These are phyloP conservation scores for Aleiodes leptofemur DNA, from an alignment of 2,888 invertebrate genomes.

Conservation along the genomic window DNA sequence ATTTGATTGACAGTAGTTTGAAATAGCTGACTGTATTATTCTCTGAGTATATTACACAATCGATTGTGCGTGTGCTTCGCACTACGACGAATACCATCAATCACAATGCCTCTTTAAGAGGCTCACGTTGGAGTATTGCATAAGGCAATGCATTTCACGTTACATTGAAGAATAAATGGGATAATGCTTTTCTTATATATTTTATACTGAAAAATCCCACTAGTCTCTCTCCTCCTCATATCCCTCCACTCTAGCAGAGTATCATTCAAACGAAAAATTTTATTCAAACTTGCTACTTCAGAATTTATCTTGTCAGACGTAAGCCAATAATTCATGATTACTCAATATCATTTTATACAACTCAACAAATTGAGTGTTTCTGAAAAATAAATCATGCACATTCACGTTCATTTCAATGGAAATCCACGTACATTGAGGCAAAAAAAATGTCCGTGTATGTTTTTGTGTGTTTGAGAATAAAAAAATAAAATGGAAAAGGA, in stretches of 20 bases:
- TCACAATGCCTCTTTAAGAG: constrained; percentile 34
- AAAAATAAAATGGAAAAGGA: constrained; percentile 2
- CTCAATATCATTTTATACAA: too few species aligned
- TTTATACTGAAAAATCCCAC: neutral
- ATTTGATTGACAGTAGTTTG: constrained; percentile 47
- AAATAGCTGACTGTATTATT: constrained; percentile 17
- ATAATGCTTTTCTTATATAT: neutral
- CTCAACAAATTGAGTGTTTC: too few species aligned
- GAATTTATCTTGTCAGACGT: too few species aligned
- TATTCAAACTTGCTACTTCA: neutral
- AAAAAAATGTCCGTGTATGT: too few species aligned
- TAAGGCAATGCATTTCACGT: neutral
- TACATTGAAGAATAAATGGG: neutral
- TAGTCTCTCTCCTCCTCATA: too few species aligned
- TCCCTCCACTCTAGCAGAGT: too few species aligned
- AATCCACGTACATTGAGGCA: too few species aligned
- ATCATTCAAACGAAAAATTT: neutral
- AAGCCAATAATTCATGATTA: constrained; percentile 1
- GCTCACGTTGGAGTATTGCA: constrained; percentile 9
- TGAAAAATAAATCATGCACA: too few species aligned
- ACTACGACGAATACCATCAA: constrained; percentile 48
- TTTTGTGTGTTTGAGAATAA: too few species aligned
- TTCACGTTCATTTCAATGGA: too few species aligned
- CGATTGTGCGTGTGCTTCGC: constrained; percentile 51
- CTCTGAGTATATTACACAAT: constrained; percentile 47